phyloP scores from a whole-genome alignment of 30 jellyfish, hydroid and myxozoan genomes.

The Hydractinia echinata region DNA sequence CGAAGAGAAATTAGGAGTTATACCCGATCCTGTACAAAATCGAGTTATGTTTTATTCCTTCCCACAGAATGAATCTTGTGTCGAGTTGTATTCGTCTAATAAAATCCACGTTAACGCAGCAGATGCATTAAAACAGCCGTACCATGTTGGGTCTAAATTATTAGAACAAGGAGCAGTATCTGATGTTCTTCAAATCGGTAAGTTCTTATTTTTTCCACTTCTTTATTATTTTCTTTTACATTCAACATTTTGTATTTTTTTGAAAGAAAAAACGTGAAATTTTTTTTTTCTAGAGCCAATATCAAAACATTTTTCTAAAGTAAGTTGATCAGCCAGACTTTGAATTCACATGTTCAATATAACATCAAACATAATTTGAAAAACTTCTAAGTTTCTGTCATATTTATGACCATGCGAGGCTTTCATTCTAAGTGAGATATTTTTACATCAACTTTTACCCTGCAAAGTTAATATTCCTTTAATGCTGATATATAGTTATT shows the following conservation, averaged over 20 bases:
- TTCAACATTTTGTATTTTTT: background rate
- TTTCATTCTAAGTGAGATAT: too few species aligned
- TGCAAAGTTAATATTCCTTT: too few species aligned
- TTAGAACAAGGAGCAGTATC: constrained; percentile 63
- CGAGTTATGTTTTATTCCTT: constrained; percentile 74
- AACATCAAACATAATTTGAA: too few species aligned
- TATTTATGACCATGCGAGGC: too few species aligned
- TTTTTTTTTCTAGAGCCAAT: too few species aligned
- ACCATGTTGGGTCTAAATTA: constrained; percentile 55
- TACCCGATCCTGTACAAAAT: constrained; percentile 82
- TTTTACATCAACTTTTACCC: too few species aligned
- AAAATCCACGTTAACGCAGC: constrained; percentile 34
- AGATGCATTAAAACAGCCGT: constrained; percentile 62
- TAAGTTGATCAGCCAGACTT: too few species aligned
- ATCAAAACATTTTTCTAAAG: too few species aligned
- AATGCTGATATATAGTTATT: too few species aligned
- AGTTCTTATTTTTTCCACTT: constrained; percentile 11
- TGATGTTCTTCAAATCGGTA: constrained; percentile 91
- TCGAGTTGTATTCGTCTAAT: constrained; percentile 77
- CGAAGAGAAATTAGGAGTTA: constrained; percentile 54
- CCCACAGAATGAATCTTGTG: constrained; percentile 63
- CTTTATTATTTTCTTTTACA: background rate
- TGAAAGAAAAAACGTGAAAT: background rate
- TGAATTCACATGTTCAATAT: too few species aligned
- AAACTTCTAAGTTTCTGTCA: too few species aligned